Conservation (phyloP, 2,113 vertebrate genomes). For the Drymodes brunneopygia region DNA sequence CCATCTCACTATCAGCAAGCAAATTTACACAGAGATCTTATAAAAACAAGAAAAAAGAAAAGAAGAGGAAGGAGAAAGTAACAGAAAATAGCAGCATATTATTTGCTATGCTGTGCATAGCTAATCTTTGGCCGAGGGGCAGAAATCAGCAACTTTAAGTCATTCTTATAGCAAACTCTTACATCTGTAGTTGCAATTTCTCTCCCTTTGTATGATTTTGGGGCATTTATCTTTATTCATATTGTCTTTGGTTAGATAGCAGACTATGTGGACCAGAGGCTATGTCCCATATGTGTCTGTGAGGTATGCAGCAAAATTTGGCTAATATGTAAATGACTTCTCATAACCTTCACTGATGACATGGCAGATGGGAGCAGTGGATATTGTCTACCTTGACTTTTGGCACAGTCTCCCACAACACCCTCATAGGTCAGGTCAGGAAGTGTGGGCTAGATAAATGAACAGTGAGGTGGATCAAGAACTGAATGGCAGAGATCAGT, state of each 20-base stretch:
- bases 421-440: not conserved
- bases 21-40: not conserved
- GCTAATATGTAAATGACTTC: not conserved
- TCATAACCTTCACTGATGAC: not conserved
- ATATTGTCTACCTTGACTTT: not conserved
- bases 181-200: not conserved
- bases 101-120: not conserved
- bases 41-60: not conserved
- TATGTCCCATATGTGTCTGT: not conserved
- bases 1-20: not conserved
- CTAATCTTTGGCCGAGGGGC: rapidly evolving
- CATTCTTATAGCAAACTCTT: not conserved
- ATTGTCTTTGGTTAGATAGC: not conserved
- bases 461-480: not conserved
- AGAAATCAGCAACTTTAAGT: not conserved
- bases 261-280: not conserved
- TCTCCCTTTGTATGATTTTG: not conserved
- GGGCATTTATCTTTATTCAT: not conserved
- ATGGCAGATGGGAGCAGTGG: not conserved
- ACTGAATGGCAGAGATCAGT: not conserved
- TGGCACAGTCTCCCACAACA: not conserved
- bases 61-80: not conserved
- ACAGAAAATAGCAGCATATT: not conserved
- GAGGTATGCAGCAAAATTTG: not conserved
- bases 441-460: not conserved